A percentile compares a stretch with the other conserved stretches of the same genome.
Conservation (phyloP, 2,888 invertebrate genomes). For the Aphodius granarius region DNA sequence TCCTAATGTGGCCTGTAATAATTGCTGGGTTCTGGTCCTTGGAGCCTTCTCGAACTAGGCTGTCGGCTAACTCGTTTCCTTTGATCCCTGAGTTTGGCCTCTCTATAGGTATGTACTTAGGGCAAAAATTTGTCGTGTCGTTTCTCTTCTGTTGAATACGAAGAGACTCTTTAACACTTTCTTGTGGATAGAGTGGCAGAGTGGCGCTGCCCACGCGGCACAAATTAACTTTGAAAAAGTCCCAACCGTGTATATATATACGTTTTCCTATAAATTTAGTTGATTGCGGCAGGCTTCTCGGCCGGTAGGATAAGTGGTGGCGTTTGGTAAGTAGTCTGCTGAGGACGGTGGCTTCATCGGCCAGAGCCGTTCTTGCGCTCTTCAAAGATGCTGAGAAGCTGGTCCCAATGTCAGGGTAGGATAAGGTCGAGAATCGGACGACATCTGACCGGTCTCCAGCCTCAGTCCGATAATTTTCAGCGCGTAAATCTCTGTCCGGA, state of each 20-base stretch:
- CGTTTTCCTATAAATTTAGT: constrained; percentile 34
- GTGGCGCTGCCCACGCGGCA: constrained; percentile 29
- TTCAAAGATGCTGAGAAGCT: background rate
- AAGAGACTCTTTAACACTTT: background rate
- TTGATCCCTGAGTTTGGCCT: no score
- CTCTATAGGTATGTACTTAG: no score
- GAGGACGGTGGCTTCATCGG: constrained; percentile 42
- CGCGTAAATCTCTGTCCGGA: constrained; percentile 50
- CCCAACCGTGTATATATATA: constrained; percentile 16
- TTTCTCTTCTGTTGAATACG: background rate
- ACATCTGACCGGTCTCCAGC: constrained; percentile 13
- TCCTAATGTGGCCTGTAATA: no score
- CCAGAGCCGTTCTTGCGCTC: constrained; percentile 17
- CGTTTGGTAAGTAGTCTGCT: constrained; percentile 43
- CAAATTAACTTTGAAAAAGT: constrained; percentile 28
- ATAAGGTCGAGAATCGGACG: constrained; percentile 28
- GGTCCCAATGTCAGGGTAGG: background rate
- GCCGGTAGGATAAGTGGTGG: constrained; percentile 48
- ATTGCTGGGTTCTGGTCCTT: no score
- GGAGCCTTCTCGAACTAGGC: no score
- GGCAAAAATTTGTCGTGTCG: background rate
- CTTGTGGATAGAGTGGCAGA: background rate
- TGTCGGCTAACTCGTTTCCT: no score
- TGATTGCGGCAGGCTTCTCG: constrained; percentile 41
- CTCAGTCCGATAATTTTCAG: constrained; percentile 41